Percentiles rank a stretch among this genome's conserved stretches.
These are phyloP conservation scores for Diplodus sargus DNA, from an alignment of 2,797 vertebrate species.

Conservation along the genomic window DNA sequence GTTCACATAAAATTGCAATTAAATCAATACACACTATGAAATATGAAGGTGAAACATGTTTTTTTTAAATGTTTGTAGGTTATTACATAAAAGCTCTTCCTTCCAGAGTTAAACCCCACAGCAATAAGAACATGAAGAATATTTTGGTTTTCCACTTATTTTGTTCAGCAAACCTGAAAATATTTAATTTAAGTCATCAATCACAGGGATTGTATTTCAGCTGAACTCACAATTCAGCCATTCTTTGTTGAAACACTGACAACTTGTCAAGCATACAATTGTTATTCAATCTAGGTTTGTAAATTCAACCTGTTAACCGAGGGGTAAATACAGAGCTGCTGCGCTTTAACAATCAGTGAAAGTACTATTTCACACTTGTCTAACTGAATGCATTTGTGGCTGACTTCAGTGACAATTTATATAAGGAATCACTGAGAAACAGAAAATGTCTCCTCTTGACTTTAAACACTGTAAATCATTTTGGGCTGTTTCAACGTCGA, in stretches of 20 bases:
- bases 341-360: background rate
- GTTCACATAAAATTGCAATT: background rate
- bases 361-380: background rate
- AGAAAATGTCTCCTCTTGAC: background rate
- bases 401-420: background rate
- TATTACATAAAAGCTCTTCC: background rate
- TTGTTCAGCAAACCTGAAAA: background rate
- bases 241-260: background rate
- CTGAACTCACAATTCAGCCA: background rate
- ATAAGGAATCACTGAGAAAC: background rate
- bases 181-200: background rate
- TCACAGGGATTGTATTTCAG: background rate
- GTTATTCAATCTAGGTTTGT: background rate
- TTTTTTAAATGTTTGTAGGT: background rate
- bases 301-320: background rate
- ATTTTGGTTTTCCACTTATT: background rate
- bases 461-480: too few species aligned
- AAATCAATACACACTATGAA: background rate
- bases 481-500: too few species aligned
- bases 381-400: background rate
- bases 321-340: background rate
- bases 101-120: background rate
- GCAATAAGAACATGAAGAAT: background rate
- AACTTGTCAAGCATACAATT: background rate
- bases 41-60: background rate